Conservation (phyloP, 92 coral and sea anemone genomes). For the Zoanthus solanderi region DNA sequence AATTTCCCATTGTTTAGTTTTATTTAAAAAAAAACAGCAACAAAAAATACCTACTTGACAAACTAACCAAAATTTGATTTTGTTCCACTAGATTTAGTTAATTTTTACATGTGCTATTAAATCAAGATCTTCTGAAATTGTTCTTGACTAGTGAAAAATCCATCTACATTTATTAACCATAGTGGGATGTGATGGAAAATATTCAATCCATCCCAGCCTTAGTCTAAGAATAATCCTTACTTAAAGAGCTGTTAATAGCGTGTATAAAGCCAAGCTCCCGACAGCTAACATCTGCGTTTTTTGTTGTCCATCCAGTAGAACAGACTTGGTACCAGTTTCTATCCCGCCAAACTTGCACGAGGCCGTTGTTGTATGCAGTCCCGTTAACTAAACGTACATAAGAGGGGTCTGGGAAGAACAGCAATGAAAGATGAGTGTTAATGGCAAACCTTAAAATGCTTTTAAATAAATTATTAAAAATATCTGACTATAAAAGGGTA, state of each 20-base stretch:
- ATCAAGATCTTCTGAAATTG: too few relatives aligned
- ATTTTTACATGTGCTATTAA: too few relatives aligned
- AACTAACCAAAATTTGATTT: too few relatives aligned
- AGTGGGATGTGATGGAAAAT: not conserved
- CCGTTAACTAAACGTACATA: constrained; percentile 66
- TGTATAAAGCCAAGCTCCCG: constrained; percentile 71
- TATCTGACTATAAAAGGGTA: too few relatives aligned
- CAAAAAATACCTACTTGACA: too few relatives aligned
- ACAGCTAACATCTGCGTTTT: constrained; percentile 71
- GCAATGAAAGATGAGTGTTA: not conserved
- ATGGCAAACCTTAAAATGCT: not conserved
- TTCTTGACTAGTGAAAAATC: too few relatives aligned
- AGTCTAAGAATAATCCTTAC: not conserved
- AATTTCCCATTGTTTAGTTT: too few relatives aligned
- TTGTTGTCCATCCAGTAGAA: constrained; percentile 68
- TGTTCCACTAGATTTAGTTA: too few relatives aligned
- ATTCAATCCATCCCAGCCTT: not conserved
- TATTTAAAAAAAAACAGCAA: too few relatives aligned
- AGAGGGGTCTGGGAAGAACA: constrained; percentile 59
- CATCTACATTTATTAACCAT: not conserved
- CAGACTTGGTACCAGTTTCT: constrained; percentile 81
- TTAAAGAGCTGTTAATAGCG: not conserved
- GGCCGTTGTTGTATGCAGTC: constrained; percentile 55
- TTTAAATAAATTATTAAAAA: not conserved
- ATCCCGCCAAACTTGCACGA: constrained; percentile 71